Evolutionary conservation across 2,888 invertebrate genomes (phyloP), one percentile per base, ranked within the genome.

Genomic region (Laspeyria flexula): DNA sequence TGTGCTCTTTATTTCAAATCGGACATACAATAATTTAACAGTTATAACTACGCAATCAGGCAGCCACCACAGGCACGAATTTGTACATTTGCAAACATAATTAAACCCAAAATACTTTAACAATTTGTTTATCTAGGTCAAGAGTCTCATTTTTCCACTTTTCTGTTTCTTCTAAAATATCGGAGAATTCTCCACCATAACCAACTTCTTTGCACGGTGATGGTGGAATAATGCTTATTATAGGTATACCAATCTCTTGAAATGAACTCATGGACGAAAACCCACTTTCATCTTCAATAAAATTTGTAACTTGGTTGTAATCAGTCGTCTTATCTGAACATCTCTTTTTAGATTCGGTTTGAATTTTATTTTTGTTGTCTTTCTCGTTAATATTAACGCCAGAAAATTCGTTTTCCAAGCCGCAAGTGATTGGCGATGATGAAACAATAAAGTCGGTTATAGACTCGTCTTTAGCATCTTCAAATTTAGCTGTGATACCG

Each of bases 191-290:
- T 38, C 86, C 83, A 50, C 84, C 73, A 55, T 79, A 89, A 9
- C 71, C 77, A n/a, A 88, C 77, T 70, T 90, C 89, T 66, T 90
- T 88, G 48, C 87, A 85, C 10, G 91, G 91, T 15, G 91, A 89
- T 50, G 91, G 90, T 63, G 91, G 91, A 73, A 90, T 90, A 46
- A 90, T 87, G 57, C 87, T 90, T 77, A 92, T 92, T 41, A 92
- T 88, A 11, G 96, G 96, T 71, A 96, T 89, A 9, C 96, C 96
- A 38, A 96, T 94, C 77, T 97, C 96, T 85, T 96, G 96, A 79
- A 96, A 96, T 5, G 96, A 96, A 81, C 95, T 96, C 93, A 97
- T 96, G 6, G 96, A 96, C 10, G 96, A 96, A 84, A 97, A 97
- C 21, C 97, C 97, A 77, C 96, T 97, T 83, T 97, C 97, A 71